A percentile compares a stretch with the other conserved stretches of the same genome.
Evolutionary conservation across 2,888 invertebrate species (phyloP).

Genomic region (Stictocephala bisonia): DNA sequence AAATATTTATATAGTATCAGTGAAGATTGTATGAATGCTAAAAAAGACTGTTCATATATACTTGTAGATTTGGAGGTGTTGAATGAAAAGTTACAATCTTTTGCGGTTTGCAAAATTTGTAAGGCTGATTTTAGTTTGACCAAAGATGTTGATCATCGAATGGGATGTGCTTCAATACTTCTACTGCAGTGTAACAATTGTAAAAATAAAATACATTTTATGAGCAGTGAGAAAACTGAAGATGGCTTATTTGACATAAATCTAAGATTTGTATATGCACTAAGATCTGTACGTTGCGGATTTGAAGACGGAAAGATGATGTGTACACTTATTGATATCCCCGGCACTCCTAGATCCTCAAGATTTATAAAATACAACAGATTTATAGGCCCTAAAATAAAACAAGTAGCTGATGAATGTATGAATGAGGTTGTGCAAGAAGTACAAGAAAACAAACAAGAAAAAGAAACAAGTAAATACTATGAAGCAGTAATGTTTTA

Average conservation of each 20-base stretch:
- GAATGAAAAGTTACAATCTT: background rate
- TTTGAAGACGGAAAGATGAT: background rate
- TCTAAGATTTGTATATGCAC: background rate
- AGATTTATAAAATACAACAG: background rate
- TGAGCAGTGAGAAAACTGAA: background rate
- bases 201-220: background rate
- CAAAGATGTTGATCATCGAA: background rate
- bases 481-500: no score
- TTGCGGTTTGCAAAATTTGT: background rate
- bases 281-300: background rate
- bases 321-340: background rate
- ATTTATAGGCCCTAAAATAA: background rate
- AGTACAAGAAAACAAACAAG: background rate
- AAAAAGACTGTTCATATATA: background rate
- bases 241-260: background rate
- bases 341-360: background rate
- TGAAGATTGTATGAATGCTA: no score
- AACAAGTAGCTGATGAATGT: slow-evolving; percentile 1
- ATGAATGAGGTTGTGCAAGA: background rate
- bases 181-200: background rate
- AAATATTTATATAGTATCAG: no score
- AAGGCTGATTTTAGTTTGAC: background rate
- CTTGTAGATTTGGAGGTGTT: background rate
- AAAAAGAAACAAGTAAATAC: no score
- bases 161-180: background rate